Evolutionary conservation across 1,140 invertebrate species (phyloP).

Genomic region (Euglossa dilemma): DNA sequence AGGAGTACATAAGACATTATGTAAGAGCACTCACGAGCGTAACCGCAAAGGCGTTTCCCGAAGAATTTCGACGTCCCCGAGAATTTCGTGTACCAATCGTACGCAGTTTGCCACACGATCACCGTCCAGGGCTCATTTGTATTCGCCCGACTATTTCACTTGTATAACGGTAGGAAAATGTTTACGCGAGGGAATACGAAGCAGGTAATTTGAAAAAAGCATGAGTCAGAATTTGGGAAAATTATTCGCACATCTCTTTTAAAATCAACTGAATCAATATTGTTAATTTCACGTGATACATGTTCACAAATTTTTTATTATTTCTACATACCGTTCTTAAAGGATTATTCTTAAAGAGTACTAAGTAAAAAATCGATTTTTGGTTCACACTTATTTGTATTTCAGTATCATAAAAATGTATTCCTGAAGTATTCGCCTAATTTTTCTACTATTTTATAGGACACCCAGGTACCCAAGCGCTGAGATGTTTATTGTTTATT

Average conservation of each 20-base stretch:
- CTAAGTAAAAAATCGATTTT: too few species aligned
- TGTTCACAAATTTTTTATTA: too few species aligned
- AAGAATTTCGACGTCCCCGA: slow-evolving; percentile 24
- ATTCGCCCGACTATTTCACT: background rate
- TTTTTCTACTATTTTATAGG: too few species aligned
- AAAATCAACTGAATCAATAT: background rate
- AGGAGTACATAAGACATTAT: slow-evolving; percentile 42
- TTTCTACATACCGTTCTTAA: too few species aligned
- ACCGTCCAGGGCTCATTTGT: background rate
- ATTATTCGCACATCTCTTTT: background rate
- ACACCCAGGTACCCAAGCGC: too few species aligned
- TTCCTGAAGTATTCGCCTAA: too few species aligned
- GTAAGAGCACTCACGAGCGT: slow-evolving; percentile 43
- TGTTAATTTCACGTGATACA: too few species aligned
- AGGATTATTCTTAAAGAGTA: too few species aligned
- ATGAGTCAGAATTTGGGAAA: background rate
- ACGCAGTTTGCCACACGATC: slow-evolving; percentile 9
- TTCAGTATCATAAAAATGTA: too few species aligned
- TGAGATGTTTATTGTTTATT: too few species aligned
- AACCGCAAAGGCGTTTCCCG: slow-evolving; percentile 24
- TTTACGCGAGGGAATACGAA: background rate
- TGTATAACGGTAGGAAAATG: slow-evolving; percentile 22
- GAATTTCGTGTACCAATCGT: slow-evolving; percentile 45
- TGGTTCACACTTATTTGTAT: too few species aligned
- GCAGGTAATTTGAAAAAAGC: background rate